Evolutionary conservation across 2,113 vertebrate genomes (phyloP), one percentile per base, ranked within the genome.

Genomic region (Platichthys stellatus): DNA sequence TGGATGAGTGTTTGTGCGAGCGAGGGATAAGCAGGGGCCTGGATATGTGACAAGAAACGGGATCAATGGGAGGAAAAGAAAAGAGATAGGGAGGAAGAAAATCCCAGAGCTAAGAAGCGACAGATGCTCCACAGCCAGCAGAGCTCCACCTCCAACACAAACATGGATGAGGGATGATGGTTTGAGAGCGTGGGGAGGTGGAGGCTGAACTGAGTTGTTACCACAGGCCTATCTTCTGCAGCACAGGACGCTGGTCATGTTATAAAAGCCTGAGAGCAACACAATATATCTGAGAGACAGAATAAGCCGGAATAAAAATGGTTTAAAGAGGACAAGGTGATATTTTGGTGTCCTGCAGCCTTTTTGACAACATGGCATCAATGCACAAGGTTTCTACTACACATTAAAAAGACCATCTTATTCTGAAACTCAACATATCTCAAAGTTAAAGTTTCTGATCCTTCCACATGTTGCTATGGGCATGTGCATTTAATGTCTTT

Each of bases 11-110:
- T 84, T 81, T 87, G 84, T 76, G 84, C 64, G 23, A 74, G 78
- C 45, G 66, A 78, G 69, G 90, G 84, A 87, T 89, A 88, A 90
- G 86, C 82, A 31, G 65, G 81, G 56, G 77, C 38, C 85, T 93
- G 88, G 88, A 89, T 83, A 82, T 69, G 83, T 89, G 89, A 93
- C 88, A 93, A 88, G 77, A 70, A 86, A 91, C 17, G 49, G 67
- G 87, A 89, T 93, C 83, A 91, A 88, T 85, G 71, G 47, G 63
- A 72, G 74, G 67, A 80, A 85, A 85, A 83, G 81, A 73, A 87
- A 51, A 83, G 72, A 81, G 85, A 88, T 73, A 76, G 72, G 77
- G 73, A 74, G 60, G 66, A 65, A 76, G 74, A 78, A 82, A 89
- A 89, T 81, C 75, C 64, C 66, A 77, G 85, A 79, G 65, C 80